These are phyloP conservation scores for Lipophrys pholis DNA, from an alignment of 2,113 vertebrate species.

Conservation along the genomic window DNA sequence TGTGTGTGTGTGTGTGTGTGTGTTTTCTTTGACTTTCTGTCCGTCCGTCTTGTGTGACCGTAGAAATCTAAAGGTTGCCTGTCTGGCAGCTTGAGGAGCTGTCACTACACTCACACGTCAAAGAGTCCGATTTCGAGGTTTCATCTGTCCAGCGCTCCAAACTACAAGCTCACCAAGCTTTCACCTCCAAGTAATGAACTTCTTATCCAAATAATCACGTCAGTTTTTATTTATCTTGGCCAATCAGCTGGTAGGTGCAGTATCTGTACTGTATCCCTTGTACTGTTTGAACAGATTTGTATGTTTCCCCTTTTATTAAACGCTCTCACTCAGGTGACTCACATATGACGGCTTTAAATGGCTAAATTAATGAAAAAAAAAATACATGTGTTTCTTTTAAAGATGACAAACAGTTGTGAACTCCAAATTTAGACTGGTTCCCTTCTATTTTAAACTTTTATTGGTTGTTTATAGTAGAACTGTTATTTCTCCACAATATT, in stretches of 20 bases:
- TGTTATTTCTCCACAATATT: background rate
- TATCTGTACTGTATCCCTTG: no score
- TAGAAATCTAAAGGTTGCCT: conserved; percentile 21
- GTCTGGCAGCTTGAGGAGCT: background rate
- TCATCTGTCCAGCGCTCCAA: background rate
- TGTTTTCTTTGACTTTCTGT: conserved; percentile 25
- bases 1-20: no score
- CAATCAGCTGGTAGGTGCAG: no score
- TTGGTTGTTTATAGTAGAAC: conserved; percentile 11
- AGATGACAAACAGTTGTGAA: conserved; percentile 40
- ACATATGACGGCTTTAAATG: no score
- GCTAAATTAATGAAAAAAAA: background rate
- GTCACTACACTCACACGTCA: background rate
- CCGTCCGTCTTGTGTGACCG: background rate
- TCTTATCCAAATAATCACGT: background rate
- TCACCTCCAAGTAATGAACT: background rate
- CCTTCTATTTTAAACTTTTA: conserved; percentile 10
- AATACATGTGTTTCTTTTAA: conserved; percentile 1
- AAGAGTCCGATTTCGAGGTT: background rate
- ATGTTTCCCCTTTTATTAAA: no score
- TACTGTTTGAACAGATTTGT: no score
- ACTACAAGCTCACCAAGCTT: background rate
- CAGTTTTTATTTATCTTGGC: no score
- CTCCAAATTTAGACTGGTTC: conserved; percentile 11
- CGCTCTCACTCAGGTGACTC: no score